Conservation (phyloP, 2,113 vertebrate genomes). For the Takifugu bimaculatus region DNA sequence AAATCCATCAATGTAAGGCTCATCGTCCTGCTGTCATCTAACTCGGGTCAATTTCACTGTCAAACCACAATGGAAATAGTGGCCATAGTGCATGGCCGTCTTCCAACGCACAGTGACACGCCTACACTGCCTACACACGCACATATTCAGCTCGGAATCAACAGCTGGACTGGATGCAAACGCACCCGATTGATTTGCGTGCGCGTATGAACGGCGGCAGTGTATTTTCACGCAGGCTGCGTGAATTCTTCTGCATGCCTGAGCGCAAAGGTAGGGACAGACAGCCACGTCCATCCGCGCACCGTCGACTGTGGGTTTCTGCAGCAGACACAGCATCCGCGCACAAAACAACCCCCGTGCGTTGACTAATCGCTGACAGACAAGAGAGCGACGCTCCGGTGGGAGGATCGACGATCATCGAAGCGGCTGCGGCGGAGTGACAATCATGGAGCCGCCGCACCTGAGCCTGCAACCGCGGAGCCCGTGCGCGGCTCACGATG, state of each 20-base stretch:
- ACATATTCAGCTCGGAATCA: constrained; percentile 14
- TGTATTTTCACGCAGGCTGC: too few relatives aligned
- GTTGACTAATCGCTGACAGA: not conserved
- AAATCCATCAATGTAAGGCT: too few relatives aligned
- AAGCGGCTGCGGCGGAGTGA: constrained; percentile 8
- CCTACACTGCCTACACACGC: constrained; percentile 18
- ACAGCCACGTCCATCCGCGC: not conserved
- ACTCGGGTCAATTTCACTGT: not conserved
- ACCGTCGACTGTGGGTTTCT: too few relatives aligned
- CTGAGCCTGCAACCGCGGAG: not conserved
- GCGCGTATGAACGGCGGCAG: too few relatives aligned
- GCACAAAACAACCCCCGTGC: not conserved
- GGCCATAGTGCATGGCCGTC: constrained; percentile 18
- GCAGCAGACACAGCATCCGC: constrained; percentile 2
- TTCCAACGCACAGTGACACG: constrained; percentile 23
- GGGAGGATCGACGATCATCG: not conserved
- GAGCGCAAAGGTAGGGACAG: too few relatives aligned
- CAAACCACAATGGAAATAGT: constrained; percentile 20
- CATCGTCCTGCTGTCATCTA: not conserved
- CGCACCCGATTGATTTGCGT: not conserved
- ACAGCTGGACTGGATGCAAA: constrained; percentile 38
- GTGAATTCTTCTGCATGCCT: too few relatives aligned
- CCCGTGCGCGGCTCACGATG: constrained; percentile 5
- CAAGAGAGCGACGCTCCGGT: not conserved
- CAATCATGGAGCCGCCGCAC: not conserved